Percentiles rank a stretch among this genome's conserved stretches.
Evolutionary conservation across 2,888 invertebrate species (phyloP).

Genomic region (Temnothorax ravouxi): DNA sequence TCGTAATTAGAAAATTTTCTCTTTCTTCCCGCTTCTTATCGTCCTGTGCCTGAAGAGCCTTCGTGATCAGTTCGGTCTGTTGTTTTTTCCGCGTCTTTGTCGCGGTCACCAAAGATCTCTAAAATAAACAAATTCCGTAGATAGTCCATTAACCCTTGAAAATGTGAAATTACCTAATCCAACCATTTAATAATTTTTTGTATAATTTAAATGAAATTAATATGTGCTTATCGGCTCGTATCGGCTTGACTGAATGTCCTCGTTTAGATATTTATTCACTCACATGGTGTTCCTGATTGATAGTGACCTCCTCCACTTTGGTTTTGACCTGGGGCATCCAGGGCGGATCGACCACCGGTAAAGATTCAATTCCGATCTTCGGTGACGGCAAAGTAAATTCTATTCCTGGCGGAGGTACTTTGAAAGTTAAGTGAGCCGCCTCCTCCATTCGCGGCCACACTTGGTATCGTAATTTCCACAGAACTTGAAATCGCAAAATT

Average conservation of each 20-base stretch:
- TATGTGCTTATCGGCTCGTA: background rate
- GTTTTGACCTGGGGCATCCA: constrained; percentile 99
- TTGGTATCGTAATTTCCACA: constrained; percentile 99
- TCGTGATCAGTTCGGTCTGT: constrained; percentile 98
- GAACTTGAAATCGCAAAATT: constrained; percentile 95
- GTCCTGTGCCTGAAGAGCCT: constrained; percentile 97
- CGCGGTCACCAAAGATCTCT: constrained; percentile 98
- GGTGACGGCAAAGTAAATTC: constrained; percentile 99
- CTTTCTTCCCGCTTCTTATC: constrained; percentile 98
- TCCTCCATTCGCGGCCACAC: constrained; percentile 99
- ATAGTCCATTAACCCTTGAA: constrained; percentile 5
- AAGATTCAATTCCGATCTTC: constrained; percentile 98
- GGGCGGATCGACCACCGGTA: constrained; percentile 98
- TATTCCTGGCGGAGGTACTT: constrained; percentile 99
- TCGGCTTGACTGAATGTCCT: background rate
- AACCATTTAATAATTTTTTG: background rate
- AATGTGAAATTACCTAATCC: background rate
- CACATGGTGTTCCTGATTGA: constrained; percentile 98
- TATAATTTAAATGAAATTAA: background rate
- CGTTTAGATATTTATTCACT: constrained; percentile 81
- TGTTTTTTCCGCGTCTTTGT: constrained; percentile 99
- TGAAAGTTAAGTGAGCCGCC: constrained; percentile 97
- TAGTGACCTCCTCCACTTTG: constrained; percentile 99
- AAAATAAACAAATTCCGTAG: constrained; percentile 72
- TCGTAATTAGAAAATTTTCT: constrained; percentile 97